Base-by-base conservation (phyloP, 1,140 invertebrate genomes). In the Ladona fulva region DNA sequence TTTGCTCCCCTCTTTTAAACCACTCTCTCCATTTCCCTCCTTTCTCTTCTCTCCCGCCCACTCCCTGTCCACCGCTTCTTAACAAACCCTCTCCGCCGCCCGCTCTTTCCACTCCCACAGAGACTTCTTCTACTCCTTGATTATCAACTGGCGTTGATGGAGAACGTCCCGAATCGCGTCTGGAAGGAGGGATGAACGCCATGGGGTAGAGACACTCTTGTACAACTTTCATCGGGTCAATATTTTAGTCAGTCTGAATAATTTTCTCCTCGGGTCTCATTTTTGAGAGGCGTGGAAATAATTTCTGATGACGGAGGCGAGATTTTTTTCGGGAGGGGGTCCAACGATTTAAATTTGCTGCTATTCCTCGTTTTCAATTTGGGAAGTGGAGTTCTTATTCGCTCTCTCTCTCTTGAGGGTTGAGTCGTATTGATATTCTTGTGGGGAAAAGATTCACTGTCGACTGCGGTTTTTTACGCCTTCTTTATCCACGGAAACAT, bases 241-340 rank as follows among this genome's bases (percentile, higher is more conserved):
- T 66, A 66, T 66, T 66, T 66, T 19, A 22, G 52, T 16, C n/a
- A 12, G 52, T 6, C 52, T 66, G 52, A 66, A 66, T 66, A 66
- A 66, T 66, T 66, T 66, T 66, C 52, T 66, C 29, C 8, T n/a
- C n/a, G n/a, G 44, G 19, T 11, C 14, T 66, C 52, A 66, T 66
- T 66, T 66, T 22, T 66, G 52, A 66, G n/a, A 66, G 52, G 52
- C 52, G 52, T 66, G 52, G 52, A 22, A 66, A 66, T 66, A 66
- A 66, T 22, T 66, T 66, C 52, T 66, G 52, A 66, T 22, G 52
- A 66, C 52, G 52, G 44, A 19, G 52, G 52, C 52, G 52, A 22
- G 16, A 19, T 66, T 66, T 37, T 37, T 37, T 37, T 37, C 29
- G 29, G 3, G 8, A 8, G 12, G n/a, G 52, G 52, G 14, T 66